Base-by-base conservation (phyloP, 30 jellyfish, hydroid and myxozoan genomes). In the Haliclystus octoradiatus region DNA sequence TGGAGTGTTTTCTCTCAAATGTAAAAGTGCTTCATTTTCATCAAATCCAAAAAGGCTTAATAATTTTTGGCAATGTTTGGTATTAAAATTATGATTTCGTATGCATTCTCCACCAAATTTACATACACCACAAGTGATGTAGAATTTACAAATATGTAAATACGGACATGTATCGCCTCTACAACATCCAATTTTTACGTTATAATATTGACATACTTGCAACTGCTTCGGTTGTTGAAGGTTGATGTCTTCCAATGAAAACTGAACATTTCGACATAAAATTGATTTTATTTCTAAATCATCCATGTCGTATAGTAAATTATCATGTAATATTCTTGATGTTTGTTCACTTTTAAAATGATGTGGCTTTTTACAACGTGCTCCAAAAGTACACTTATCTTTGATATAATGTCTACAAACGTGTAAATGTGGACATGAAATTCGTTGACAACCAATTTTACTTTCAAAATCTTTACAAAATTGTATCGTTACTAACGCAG, bases 311-410 rank as follows among this genome's bases (percentile, higher is more conserved):
- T 75, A 93, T 23, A 88, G 68, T 13, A 32, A 80, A 68, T 79
- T 93, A 26, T 72, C 74, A 33, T 62, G 24, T 28, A 88, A 49
- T 9, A 88, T 66, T 34, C 68, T 71, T 35, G 53, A 62, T 22
- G 97, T 88, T 28, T 80, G 81, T 22, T 64, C 53, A 24, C 50
- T 78, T 26, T 88, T 76, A 63, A 88, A 88, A n/a, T 80, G 93
- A 49, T 88, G 97, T n/a, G 97, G 97, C 52, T 88, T 88, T 61
- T 88, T 88, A 62, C 97, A 88, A 33, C 89, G 80, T 9, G 82
- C 34, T 12, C 97, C 97, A 75, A 88, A 88, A 27, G 94, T 88
- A 75, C 97, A 88, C 62, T 88, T 88, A 2, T 94, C 97, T 53
- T 88, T 88, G 24, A 88, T 78, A 60, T 62, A 88, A 49, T 88